These are phyloP conservation scores for Dendrolimus kikuchii DNA, from an alignment of 1,140 invertebrate species.

Conservation along the genomic window DNA sequence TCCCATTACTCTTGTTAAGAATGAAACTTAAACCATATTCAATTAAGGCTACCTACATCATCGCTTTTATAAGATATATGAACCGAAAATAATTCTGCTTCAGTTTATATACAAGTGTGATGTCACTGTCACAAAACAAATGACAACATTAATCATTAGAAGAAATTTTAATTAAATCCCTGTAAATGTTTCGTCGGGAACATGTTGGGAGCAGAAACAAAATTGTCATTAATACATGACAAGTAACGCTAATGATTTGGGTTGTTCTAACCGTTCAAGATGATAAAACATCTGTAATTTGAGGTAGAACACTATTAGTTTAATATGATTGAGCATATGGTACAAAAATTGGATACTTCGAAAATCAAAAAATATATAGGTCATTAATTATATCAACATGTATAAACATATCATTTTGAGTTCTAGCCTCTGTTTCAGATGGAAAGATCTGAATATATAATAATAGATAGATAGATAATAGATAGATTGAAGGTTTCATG, in stretches of 20 bases:
- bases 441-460: background rate
- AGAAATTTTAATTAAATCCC: constrained; percentile 22
- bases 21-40: constrained; percentile 53
- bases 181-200: constrained; percentile 17
- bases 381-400: background rate
- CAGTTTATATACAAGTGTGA: constrained; percentile 4
- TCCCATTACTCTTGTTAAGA: constrained; percentile 38
- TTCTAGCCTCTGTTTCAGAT: background rate
- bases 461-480: background rate
- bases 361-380: background rate
- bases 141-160: constrained; percentile 12
- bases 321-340: too few species aligned
- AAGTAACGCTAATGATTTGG: constrained; percentile 17
- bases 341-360: background rate
- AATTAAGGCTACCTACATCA: constrained; percentile 48
- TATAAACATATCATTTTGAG: background rate
- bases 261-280: constrained; percentile 7
- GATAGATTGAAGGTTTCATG: background rate
- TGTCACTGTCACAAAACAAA: constrained; percentile 17
- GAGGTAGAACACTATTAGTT: too few species aligned
- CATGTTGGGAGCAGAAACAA: constrained; percentile 4
- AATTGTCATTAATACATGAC: constrained; percentile 22
- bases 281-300: too few species aligned
- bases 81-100: constrained; percentile 1
- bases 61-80: constrained; percentile 14